Conservation (phyloP, 2,113 vertebrate species). For the Pelecanoides urinatrix region DNA sequence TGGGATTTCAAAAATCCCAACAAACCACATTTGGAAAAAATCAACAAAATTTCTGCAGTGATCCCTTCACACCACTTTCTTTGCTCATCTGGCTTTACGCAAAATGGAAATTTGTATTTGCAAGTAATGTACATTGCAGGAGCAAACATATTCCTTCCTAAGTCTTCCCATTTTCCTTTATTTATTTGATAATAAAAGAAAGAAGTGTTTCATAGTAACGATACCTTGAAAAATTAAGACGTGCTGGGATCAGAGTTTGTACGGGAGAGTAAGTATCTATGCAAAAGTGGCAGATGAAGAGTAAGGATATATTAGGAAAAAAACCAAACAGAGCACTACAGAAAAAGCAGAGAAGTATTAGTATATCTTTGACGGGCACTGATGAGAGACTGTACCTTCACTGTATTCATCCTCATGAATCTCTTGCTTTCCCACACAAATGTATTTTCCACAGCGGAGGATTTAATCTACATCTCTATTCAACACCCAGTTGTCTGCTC, state of each 20-base stretch:
- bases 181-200: neutral
- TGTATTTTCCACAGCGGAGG: neutral
- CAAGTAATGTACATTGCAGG: neutral
- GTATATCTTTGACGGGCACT: neutral
- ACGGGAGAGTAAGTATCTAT: neutral
- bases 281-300: neutral
- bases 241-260: neutral
- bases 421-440: neutral
- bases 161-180: neutral
- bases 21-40: neutral
- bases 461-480: constrained; percentile 7
- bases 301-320: neutral
- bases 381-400: neutral
- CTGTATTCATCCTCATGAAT: neutral
- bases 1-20: neutral
- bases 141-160: neutral
- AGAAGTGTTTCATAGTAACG: neutral
- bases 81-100: neutral
- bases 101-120: neutral
- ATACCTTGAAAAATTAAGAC: neutral
- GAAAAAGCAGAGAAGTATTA: neutral
- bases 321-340: neutral
- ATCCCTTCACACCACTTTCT: neutral
- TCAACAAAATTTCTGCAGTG: neutral
- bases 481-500: neutral